Evolutionary conservation across 2,113 vertebrate genomes (phyloP).

Genomic region (Mus musculus): DNA sequence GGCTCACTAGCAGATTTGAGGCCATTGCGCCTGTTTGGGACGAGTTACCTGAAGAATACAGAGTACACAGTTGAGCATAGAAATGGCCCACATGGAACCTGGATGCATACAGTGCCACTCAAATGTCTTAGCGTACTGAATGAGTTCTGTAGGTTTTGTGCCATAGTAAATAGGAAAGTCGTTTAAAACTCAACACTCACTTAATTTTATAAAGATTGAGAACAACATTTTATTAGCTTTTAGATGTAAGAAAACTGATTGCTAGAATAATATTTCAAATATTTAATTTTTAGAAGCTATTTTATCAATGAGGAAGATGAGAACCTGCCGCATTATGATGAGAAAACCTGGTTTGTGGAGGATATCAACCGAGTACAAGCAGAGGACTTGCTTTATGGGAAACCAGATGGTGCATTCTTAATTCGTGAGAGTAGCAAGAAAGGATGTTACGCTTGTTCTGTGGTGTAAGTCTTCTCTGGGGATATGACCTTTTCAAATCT

Average conservation of each 20-base stretch:
- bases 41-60: neutral
- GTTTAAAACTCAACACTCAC: constrained; percentile 19
- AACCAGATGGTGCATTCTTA: constrained; percentile 96
- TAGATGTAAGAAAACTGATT: constrained; percentile 54
- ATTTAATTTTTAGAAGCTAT: constrained; percentile 88
- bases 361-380: constrained; percentile 95
- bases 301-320: constrained; percentile 95
- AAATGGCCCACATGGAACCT: neutral
- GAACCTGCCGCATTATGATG: constrained; percentile 94
- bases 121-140: neutral
- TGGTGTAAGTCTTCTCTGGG: constrained; percentile 92
- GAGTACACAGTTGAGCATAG: neutral
- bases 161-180: constrained; percentile 16
- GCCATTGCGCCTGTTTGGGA: constrained; percentile 42
- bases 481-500: constrained; percentile 39
- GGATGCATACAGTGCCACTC: neutral
- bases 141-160: constrained; percentile 48
- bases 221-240: constrained; percentile 61
- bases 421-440: constrained; percentile 98
- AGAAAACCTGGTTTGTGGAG: constrained; percentile 98
- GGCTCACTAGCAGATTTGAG: neutral
- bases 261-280: constrained; percentile 64
- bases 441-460: constrained; percentile 98
- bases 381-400: constrained; percentile 95
- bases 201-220: constrained; percentile 51